Evolutionary conservation across 2,888 invertebrate species (phyloP).

Genomic region (Elysia crispata): DNA sequence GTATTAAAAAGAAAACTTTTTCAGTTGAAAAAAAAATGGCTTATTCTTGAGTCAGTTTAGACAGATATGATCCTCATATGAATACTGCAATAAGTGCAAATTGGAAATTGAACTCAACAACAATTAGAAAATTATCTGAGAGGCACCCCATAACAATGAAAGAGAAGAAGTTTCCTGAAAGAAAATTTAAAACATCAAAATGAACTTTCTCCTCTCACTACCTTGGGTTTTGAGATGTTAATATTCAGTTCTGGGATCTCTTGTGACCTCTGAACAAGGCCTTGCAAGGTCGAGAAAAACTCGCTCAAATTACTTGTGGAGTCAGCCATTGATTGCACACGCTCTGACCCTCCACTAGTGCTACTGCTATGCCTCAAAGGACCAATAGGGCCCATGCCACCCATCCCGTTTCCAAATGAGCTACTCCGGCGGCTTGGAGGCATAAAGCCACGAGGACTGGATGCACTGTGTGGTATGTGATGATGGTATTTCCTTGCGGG

Average conservation of each 20-base stretch:
- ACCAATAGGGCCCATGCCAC: constrained; percentile 32
- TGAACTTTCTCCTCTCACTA: constrained; percentile 33
- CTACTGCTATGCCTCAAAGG: constrained; percentile 25
- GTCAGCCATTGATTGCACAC: constrained; percentile 54
- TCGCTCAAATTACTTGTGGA: constrained; percentile 59
- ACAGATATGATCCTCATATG: too few relatives aligned
- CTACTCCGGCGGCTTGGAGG: constrained; percentile 46
- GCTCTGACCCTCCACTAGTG: constrained; percentile 30
- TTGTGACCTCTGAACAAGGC: constrained; percentile 50
- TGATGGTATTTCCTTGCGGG: too few relatives aligned
- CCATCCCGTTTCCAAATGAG: constrained; percentile 17
- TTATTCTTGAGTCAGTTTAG: too few relatives aligned
- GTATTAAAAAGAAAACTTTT: too few relatives aligned
- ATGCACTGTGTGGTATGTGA: constrained; percentile 12
- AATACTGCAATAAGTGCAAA: too few relatives aligned
- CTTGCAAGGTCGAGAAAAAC: constrained; percentile 57
- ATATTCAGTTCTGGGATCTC: constrained; percentile 56
- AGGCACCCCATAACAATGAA: too few relatives aligned
- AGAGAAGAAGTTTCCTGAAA: too few relatives aligned
- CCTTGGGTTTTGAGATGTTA: constrained; percentile 53
- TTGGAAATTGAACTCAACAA: too few relatives aligned
- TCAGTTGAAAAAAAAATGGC: too few relatives aligned
- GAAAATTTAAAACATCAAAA: too few relatives aligned
- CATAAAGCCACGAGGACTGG: constrained; percentile 47
- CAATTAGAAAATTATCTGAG: too few relatives aligned